These are phyloP conservation scores for Oreotrochilus melanogaster DNA, from an alignment of 2,113 vertebrate genomes.

Conservation along the genomic window DNA sequence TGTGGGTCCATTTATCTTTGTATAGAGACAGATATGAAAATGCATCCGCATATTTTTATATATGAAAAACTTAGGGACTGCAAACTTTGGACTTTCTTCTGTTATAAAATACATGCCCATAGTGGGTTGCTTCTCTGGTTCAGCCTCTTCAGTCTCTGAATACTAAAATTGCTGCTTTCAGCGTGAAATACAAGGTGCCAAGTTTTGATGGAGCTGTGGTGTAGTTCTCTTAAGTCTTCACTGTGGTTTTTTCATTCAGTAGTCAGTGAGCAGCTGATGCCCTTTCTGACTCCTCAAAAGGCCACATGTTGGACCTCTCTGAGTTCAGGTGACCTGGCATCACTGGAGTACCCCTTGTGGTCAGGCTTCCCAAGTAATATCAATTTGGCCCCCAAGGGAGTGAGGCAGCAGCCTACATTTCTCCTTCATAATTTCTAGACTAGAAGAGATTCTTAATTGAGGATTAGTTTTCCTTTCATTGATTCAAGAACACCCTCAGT, in stretches of 20 bases:
- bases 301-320: background rate
- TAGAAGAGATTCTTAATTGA: background rate
- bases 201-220: background rate
- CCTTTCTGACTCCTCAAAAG: background rate
- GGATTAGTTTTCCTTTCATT: background rate
- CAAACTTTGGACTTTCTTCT: background rate
- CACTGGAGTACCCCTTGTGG: background rate
- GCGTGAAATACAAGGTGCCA: accelerated
- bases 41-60: background rate
- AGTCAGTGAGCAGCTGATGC: background rate
- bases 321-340: background rate
- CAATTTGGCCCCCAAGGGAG: background rate
- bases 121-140: background rate
- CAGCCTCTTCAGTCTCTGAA: background rate
- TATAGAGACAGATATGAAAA: background rate
- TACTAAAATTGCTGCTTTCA: background rate
- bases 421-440: background rate
- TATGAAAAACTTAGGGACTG: background rate
- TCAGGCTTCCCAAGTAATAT: background rate
- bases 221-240: background rate
- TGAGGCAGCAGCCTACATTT: background rate
- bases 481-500: background rate
- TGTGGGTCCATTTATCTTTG: background rate
- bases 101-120: background rate
- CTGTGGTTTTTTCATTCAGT: background rate